A percentile compares a stretch with the other conserved stretches of the same genome.
Conservation (phyloP, 2,888 invertebrate species). For the Acanthoscelides obtectus region DNA sequence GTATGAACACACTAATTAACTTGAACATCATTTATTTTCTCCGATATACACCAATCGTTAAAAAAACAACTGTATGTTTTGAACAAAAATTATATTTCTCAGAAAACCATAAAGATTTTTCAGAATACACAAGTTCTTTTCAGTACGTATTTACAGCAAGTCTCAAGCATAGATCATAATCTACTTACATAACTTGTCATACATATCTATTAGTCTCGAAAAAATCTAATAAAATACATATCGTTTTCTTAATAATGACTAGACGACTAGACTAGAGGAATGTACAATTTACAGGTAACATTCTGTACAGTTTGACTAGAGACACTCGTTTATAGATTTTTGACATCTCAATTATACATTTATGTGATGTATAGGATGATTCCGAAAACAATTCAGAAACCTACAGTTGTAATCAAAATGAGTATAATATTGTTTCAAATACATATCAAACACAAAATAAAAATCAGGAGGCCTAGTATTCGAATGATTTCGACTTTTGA, state of each 20-base stretch:
- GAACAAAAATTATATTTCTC: not conserved
- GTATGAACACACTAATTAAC: too few species aligned
- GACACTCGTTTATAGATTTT: conserved; percentile 24
- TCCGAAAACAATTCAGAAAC: not conserved
- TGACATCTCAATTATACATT: conserved; percentile 17
- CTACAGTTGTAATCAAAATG: not conserved
- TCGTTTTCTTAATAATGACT: not conserved
- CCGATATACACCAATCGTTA: too few species aligned
- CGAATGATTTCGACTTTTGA: too few species aligned
- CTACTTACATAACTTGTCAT: not conserved
- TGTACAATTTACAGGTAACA: not conserved
- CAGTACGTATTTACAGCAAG: not conserved
- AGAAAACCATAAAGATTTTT: not conserved
- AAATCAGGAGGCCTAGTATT: too few species aligned
- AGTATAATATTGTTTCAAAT: too few species aligned
- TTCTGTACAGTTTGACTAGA: conserved; percentile 22
- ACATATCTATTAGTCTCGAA: not conserved
- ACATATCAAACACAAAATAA: too few species aligned
- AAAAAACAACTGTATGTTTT: not conserved
- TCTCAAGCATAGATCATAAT: not conserved
- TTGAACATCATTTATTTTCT: too few species aligned
- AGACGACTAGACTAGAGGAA: not conserved
- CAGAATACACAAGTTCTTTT: not conserved
- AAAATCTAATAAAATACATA: not conserved
- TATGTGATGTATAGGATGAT: not conserved